A percentile compares a stretch with the other conserved stretches of the same genome.
Evolutionary conservation across 2,888 invertebrate genomes (phyloP).

Genomic region (Ceratothoa steindachneri): DNA sequence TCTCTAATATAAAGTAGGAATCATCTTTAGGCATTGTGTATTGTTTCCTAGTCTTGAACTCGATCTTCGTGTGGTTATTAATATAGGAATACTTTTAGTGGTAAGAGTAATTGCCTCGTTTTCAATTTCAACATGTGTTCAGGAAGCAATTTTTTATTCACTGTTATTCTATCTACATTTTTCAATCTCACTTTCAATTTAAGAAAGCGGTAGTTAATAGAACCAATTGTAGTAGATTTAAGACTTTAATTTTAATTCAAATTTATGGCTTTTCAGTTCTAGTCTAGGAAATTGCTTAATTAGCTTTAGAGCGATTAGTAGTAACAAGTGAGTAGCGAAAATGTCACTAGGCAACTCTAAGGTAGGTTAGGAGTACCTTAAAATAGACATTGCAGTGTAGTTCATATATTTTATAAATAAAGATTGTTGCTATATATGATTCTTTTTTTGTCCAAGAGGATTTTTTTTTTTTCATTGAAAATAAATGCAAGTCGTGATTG

Average conservation of each 20-base stretch:
- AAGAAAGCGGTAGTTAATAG: not conserved
- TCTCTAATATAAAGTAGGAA: not conserved
- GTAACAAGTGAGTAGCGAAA: not conserved
- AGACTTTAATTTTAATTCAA: no score
- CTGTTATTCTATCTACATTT: not conserved
- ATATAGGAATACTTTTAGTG: not conserved
- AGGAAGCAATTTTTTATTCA: not conserved
- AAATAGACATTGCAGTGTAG: conserved; percentile 42
- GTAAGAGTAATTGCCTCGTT: not conserved
- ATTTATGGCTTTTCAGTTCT: no score
- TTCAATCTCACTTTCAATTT: not conserved
- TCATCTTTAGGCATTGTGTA: not conserved
- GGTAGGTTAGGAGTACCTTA: conserved; percentile 22
- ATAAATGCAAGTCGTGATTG: no score
- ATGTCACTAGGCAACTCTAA: not conserved
- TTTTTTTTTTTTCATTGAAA: no score
- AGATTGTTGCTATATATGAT: conserved; percentile 15
- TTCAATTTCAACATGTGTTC: not conserved
- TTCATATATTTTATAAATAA: conserved; percentile 46
- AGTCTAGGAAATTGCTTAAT: not conserved
- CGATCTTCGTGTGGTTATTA: not conserved
- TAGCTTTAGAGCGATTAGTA: not conserved
- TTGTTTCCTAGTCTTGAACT: not conserved
- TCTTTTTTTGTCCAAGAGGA: no score
- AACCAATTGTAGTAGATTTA: no score